These are phyloP conservation scores for Netelia virgata DNA, from an alignment of 2,888 invertebrate species.

Conservation along the genomic window DNA sequence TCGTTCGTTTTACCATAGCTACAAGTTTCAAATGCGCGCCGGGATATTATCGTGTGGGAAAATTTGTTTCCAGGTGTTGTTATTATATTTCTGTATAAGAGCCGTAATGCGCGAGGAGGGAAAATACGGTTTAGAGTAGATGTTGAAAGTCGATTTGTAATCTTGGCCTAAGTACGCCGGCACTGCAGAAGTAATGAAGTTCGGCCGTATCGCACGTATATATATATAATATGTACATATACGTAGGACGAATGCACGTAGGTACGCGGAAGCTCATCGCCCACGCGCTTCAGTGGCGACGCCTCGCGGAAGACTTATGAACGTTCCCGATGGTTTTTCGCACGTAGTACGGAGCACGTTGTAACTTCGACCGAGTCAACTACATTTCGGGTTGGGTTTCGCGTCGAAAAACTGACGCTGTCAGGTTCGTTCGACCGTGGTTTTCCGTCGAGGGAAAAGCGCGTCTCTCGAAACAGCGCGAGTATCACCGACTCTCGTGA, in stretches of 20 bases:
- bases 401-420: slow-evolving; percentile 24
- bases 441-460: slow-evolving; percentile 64
- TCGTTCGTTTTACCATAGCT: background rate
- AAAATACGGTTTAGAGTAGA: slow-evolving; percentile 47
- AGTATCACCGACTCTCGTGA: slow-evolving; percentile 23
- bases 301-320: no score
- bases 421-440: slow-evolving; percentile 64
- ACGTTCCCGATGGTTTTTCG: no score
- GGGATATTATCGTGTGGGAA: slow-evolving; percentile 39
- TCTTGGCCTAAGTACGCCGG: slow-evolving; percentile 31
- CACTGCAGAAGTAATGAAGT: slow-evolving; percentile 14
- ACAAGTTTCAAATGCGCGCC: slow-evolving; percentile 20
- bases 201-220: slow-evolving; percentile 3
- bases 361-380: no score
- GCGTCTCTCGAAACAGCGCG: slow-evolving; percentile 68
- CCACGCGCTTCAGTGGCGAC: slow-evolving; percentile 19
- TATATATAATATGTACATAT: background rate
- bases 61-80: slow-evolving; percentile 50
- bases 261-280: slow-evolving; percentile 57
- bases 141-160: slow-evolving; percentile 52
- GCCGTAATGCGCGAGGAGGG: background rate
- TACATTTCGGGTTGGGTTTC: background rate
- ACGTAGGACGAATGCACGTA: background rate
- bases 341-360: no score
- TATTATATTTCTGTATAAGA: slow-evolving; percentile 27